Conservation (phyloP, 1,140 invertebrate genomes). For the Pteromalus puparum region DNA sequence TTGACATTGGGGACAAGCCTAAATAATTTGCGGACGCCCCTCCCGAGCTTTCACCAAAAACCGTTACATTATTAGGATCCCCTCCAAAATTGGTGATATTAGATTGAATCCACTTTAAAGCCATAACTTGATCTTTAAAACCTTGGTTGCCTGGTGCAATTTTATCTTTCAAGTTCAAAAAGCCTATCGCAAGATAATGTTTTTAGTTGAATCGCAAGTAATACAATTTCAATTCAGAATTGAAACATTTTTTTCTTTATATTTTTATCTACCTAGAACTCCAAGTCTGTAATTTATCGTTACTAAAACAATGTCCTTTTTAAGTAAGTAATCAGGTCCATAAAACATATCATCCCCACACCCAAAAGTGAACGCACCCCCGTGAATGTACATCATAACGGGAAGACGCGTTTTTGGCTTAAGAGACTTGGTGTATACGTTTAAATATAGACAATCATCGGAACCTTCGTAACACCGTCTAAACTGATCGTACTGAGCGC, state of each 20-base stretch:
- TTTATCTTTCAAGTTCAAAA: conserved; percentile 65
- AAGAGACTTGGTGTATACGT: conserved; percentile 82
- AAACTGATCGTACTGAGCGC: conserved; percentile 67
- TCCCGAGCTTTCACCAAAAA: conserved; percentile 80
- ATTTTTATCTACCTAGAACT: conserved; percentile 67
- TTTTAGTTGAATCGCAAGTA: no score
- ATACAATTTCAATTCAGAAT: not conserved
- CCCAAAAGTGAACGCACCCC: conserved; percentile 79
- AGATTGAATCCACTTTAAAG: conserved; percentile 76
- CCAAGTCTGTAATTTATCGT: conserved; percentile 80
- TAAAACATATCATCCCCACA: conserved; percentile 68
- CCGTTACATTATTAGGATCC: conserved; percentile 70
- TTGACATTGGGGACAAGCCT: conserved; percentile 55
- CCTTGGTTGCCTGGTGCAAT: conserved; percentile 68
- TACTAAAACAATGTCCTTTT: conserved; percentile 76
- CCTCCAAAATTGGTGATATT: conserved; percentile 77
- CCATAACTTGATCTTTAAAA: conserved; percentile 69
- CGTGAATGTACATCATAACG: conserved; percentile 83
- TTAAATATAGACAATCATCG: conserved; percentile 90
- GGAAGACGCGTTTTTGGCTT: conserved; percentile 63
- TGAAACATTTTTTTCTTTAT: not conserved
- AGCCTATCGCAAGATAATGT: conserved; percentile 59
- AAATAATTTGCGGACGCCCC: conserved; percentile 67
- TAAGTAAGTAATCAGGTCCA: conserved; percentile 74
- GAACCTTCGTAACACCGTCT: conserved; percentile 54